Evolutionary conservation across 2,797 vertebrate species (phyloP).

Genomic region (Girardinus metallicus): DNA sequence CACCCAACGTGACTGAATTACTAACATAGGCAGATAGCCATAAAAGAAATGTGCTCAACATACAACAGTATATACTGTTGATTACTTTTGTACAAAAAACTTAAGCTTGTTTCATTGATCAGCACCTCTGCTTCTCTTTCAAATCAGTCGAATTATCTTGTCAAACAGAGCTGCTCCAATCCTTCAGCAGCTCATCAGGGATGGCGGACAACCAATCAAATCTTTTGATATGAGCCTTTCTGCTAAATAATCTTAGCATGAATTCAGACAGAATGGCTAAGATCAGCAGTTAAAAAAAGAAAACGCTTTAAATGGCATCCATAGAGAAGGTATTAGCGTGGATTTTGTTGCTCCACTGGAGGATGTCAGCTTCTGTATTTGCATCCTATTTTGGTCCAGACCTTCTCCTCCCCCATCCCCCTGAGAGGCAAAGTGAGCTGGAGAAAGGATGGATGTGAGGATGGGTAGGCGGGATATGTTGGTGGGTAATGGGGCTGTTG

Average conservation of each 20-base stretch:
- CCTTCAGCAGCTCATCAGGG: constrained; percentile 34
- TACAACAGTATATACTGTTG: constrained; percentile 19
- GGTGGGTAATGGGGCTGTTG: background rate
- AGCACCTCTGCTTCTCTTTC: constrained; percentile 22
- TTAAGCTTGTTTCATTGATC: constrained; percentile 27
- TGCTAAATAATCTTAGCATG: constrained; percentile 32
- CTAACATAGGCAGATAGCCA: constrained; percentile 10
- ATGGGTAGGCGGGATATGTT: constrained; percentile 8
- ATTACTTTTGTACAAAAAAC: constrained; percentile 22
- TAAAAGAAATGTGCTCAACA: constrained; percentile 13
- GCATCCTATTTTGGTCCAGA: constrained; percentile 41
- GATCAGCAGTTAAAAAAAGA: constrained; percentile 16
- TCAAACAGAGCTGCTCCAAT: constrained; percentile 33
- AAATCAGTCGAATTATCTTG: constrained; percentile 28
- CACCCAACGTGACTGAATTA: constrained; percentile 26
- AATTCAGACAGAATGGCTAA: constrained; percentile 17
- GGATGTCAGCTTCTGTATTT: constrained; percentile 31
- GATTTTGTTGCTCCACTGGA: constrained; percentile 23
- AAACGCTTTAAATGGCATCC: constrained; percentile 31
- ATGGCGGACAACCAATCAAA: constrained; percentile 12
- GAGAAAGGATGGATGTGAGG: constrained; percentile 10
- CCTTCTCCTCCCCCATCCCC: constrained; percentile 14
- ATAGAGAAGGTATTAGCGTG: background rate
- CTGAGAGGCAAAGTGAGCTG: constrained; percentile 19
- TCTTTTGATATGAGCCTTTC: constrained; percentile 12